Conservation (phyloP, 2,888 invertebrate genomes). For the Chelonus formosanus region DNA sequence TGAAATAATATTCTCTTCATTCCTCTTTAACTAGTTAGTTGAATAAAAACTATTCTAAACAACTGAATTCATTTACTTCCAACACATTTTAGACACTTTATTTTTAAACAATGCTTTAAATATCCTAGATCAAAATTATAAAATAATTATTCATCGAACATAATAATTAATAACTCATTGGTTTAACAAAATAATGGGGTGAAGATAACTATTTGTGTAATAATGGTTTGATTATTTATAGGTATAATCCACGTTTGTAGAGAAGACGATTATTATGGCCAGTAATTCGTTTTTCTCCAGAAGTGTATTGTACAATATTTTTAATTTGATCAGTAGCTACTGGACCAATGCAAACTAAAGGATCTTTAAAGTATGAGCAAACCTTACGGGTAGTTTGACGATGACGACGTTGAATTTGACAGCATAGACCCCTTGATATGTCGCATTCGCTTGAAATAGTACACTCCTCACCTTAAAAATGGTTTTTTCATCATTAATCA, state of each 20-base stretch:
- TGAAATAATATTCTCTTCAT: slow-evolving; percentile 1
- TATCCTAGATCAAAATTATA: too few relatives aligned
- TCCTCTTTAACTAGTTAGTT: too few relatives aligned
- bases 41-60: too few relatives aligned
- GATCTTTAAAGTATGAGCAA: slow-evolving; percentile 92
- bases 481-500: too few relatives aligned
- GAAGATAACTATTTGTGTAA: too few relatives aligned
- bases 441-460: slow-evolving; percentile 85
- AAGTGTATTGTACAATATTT: slow-evolving; percentile 77
- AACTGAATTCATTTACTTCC: too few relatives aligned
- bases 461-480: slow-evolving; percentile 77
- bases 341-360: slow-evolving; percentile 85
- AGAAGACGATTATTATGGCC: slow-evolving; percentile 60
- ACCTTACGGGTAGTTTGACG: slow-evolving; percentile 86
- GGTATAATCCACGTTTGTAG: slow-evolving; percentile 57
- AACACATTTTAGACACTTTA: too few relatives aligned
- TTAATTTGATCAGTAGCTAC: slow-evolving; percentile 82
- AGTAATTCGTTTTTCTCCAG: slow-evolving; percentile 83
- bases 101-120: too few relatives aligned
- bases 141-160: too few relatives aligned
- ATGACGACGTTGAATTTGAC: slow-evolving; percentile 86
- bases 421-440: slow-evolving; percentile 84
- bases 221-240: slow-evolving; percentile 44
- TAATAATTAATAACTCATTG: not conserved
- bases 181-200: too few relatives aligned